Percentiles rank a stretch among this genome's conserved stretches.
These are phyloP conservation scores for Dicaeum eximium DNA, from an alignment of 2,113 vertebrate species.

Conservation along the genomic window DNA sequence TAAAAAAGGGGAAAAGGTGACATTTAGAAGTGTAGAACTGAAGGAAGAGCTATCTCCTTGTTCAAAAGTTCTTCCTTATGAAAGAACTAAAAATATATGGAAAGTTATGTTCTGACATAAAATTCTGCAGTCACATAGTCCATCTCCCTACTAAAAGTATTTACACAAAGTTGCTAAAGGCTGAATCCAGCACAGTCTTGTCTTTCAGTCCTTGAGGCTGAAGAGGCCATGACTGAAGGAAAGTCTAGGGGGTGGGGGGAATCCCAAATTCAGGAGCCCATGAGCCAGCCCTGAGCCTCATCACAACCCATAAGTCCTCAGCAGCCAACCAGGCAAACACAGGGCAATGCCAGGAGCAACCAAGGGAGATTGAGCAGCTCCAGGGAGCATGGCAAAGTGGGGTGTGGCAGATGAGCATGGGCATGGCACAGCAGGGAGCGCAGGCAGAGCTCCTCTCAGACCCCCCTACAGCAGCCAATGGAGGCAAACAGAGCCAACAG, in stretches of 20 bases:
- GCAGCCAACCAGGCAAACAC: background rate
- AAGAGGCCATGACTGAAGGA: background rate
- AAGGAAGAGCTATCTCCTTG: background rate
- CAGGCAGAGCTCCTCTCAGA: background rate
- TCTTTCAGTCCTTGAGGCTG: background rate
- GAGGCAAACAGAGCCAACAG: background rate
- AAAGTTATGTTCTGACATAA: background rate
- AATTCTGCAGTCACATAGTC: background rate
- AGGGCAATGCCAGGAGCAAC: background rate
- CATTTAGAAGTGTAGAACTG: background rate
- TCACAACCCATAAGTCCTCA: background rate
- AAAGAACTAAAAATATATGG: background rate
- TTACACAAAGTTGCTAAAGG: background rate
- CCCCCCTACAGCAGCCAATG: too few species aligned
- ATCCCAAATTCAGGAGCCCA: background rate
- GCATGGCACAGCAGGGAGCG: fast-evolving
- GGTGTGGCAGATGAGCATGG: fast-evolving
- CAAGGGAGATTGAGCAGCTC: background rate
- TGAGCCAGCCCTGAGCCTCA: background rate
- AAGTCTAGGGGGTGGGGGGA: background rate
- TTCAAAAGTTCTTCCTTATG: background rate
- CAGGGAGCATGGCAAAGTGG: background rate
- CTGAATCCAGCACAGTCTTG: background rate
- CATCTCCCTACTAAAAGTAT: background rate
- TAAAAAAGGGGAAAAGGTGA: background rate